Conservation (phyloP, 2,797 vertebrate genomes). For the Pagetopsis macropterus region DNA sequence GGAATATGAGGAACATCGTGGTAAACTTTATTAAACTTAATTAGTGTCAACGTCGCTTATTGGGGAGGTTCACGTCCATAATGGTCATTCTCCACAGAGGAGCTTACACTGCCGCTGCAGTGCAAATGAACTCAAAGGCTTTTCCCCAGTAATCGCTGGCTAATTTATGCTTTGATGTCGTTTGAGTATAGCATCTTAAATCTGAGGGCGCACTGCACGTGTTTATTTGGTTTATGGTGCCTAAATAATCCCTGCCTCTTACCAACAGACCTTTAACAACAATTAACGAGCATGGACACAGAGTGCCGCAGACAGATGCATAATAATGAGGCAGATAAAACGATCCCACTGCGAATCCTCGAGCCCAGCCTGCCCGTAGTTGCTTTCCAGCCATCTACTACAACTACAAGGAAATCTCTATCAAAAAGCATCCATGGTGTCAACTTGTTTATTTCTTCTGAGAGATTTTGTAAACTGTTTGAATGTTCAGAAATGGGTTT, state of each 20-base stretch:
- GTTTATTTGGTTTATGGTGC: conserved; percentile 85
- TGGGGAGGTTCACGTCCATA: conserved; percentile 75
- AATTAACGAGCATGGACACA: conserved; percentile 83
- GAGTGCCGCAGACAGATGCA: conserved; percentile 73
- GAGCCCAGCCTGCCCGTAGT: conserved; percentile 51
- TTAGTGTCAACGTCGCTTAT: conserved; percentile 85
- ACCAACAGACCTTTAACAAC: conserved; percentile 85
- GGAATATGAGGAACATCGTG: conserved; percentile 68
- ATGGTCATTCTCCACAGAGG: conserved; percentile 79
- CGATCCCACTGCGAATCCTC: conserved; percentile 73
- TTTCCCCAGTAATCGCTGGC: conserved; percentile 77
- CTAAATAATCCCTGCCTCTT: conserved; percentile 84
- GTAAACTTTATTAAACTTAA: conserved; percentile 87
- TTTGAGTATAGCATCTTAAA: conserved; percentile 77
- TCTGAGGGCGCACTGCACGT: conserved; percentile 74
- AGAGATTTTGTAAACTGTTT: conserved; percentile 26
- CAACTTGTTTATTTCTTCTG: conserved; percentile 53
- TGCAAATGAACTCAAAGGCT: conserved; percentile 83
- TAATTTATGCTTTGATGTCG: conserved; percentile 87
- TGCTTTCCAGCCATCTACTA: conserved; percentile 51
- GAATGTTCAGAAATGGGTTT: conserved; percentile 16
- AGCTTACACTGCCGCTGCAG: conserved; percentile 54
- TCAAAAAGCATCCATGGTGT: conserved; percentile 42
- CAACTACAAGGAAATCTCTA: conserved; percentile 61
- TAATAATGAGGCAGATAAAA: conserved; percentile 86